phyloP scores from a whole-genome alignment of 2,888 invertebrate genomes.

The Diarsia rubi region DNA sequence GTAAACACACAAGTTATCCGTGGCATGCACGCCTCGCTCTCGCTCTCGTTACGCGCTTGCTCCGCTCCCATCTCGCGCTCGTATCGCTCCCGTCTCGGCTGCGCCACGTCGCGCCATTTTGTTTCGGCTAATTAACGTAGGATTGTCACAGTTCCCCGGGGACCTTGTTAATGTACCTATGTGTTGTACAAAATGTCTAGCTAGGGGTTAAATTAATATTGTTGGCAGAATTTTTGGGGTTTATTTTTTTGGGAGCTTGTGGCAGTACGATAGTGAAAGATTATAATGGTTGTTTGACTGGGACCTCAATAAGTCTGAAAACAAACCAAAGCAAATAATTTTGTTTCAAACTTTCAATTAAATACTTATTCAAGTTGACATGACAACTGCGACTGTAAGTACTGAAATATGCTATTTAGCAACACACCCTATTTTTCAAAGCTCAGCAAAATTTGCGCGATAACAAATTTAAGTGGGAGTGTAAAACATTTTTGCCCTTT shows the following conservation, averaged over 20 bases:
- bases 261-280: neutral
- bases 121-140: constrained; percentile 76
- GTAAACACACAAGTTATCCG: constrained; percentile 70
- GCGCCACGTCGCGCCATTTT: constrained; percentile 71
- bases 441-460: constrained; percentile 40
- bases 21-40: constrained; percentile 55
- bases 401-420: constrained; percentile 15
- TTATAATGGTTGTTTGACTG: constrained; percentile 12
- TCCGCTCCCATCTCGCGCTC: constrained; percentile 12
- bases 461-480: constrained; percentile 50
- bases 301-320: neutral
- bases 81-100: constrained; percentile 39
- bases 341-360: neutral
- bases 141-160: constrained; percentile 69
- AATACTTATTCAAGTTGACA: neutral
- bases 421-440: constrained; percentile 20
- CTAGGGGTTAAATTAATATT: constrained; percentile 59
- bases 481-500: constrained; percentile 62
- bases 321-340: neutral
- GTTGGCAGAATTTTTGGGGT: constrained; percentile 25
- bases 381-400: constrained; percentile 3
- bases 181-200: constrained; percentile 56
- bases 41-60: constrained; percentile 7
- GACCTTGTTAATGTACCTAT: constrained; percentile 67
- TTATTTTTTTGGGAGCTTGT: constrained; percentile 21